Evolutionary conservation across 1,140 invertebrate species (phyloP), one percentile per base, ranked within the genome.

Genomic region (Lucilia sericata): DNA sequence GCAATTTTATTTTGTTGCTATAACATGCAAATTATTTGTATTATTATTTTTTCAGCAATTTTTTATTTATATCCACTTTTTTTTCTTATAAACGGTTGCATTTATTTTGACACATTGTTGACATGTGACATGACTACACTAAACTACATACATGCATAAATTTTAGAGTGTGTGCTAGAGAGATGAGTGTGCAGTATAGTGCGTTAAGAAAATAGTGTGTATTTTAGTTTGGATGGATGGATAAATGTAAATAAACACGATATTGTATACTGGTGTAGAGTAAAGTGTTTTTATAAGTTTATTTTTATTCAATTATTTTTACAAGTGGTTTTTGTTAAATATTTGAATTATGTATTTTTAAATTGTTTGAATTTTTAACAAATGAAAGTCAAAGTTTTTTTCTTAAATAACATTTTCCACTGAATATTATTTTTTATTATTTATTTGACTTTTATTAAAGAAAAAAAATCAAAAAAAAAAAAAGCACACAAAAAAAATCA

Each of bases 91-190:
- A 80, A 80, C 76, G 42, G 76, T 80, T 80, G 76, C 76, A 80
- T 49, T 80, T 80, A 80, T 80, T 80, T 80, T 80, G 76, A 80
- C 76, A 80, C 47, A 49, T 80, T 49, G 76, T 80, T 80, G 76
- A 80, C 76, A 80, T 51, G 42, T 80, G 76, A 80, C 76, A 80
- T 80, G 76, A 70, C 2, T 2, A 21, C 2, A 70, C 65, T 10
- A 21, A 9, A 70, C 65, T 17, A 55, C 51, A 55, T 55, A 12
- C 12, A 55, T 14, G 12, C 17, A 49, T 49, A 12, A 12, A 12
- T 49, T 49, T 49, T 49, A 49, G 13, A 49, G 9, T 49, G 13
- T 49, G 5, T 12, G 49, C 9, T 14, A 2, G 49, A 12, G 49
- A 12, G 49, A 1, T 49, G 49, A 49, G 49, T 49, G 9, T 2